These are phyloP conservation scores for Macrosteles quadrilineatus DNA, from an alignment of 1,140 invertebrate species.

Conservation along the genomic window DNA sequence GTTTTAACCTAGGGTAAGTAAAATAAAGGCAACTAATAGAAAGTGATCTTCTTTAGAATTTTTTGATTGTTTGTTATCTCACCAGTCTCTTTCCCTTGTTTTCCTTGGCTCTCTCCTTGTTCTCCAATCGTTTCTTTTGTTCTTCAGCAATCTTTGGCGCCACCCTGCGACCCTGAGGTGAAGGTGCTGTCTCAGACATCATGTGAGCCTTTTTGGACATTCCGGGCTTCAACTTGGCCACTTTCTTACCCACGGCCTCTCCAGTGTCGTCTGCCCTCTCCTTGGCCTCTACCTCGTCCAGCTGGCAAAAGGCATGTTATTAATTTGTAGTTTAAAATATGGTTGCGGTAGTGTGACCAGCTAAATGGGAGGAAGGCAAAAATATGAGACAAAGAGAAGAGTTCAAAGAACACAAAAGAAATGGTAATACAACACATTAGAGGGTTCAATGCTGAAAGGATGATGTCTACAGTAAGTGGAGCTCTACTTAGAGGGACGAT, in stretches of 20 bases:
- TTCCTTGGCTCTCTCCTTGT: slow-evolving; percentile 45
- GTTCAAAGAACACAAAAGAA: no score
- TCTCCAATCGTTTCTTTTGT: slow-evolving; percentile 68
- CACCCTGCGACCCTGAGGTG: slow-evolving; percentile 62
- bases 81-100: slow-evolving; percentile 55
- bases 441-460: no score
- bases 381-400: no score
- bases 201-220: slow-evolving; percentile 57
- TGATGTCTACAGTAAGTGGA: no score
- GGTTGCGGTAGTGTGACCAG: not conserved
- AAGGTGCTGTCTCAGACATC: slow-evolving; percentile 59
- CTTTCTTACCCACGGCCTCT: slow-evolving; percentile 46
- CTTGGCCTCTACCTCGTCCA: slow-evolving; percentile 68
- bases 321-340: slow-evolving; percentile 22
- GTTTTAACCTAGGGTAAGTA: no score
- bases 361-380: not conserved
- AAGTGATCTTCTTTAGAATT: no score
- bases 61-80: no score
- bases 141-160: slow-evolving; percentile 73
- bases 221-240: slow-evolving; percentile 50
- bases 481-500: no score
- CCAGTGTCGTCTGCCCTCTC: slow-evolving; percentile 63
- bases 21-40: no score
- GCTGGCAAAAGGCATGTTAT: slow-evolving; percentile 45
- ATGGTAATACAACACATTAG: no score